Percentiles rank a stretch among this genome's conserved stretches.
Conservation (phyloP, 92 coral and sea anemone genomes). For the Porites evermanni region DNA sequence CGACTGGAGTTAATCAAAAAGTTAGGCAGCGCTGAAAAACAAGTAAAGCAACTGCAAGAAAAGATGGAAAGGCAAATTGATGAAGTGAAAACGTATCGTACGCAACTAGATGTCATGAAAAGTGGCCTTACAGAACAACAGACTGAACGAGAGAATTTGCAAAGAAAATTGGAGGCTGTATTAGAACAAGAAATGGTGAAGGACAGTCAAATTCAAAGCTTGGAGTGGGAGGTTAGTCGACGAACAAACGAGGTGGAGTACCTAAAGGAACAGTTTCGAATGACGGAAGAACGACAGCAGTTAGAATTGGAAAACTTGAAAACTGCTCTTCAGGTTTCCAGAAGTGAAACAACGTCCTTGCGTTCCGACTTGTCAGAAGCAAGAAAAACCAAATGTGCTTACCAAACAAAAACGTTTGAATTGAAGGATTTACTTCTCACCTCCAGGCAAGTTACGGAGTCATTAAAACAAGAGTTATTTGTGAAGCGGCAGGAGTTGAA, state of each 20-base stretch:
- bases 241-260: constrained; percentile 78
- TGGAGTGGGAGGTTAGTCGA: constrained; percentile 81
- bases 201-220: constrained; percentile 60
- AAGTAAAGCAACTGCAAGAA: constrained; percentile 26
- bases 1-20: constrained; percentile 51
- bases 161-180: constrained; percentile 50
- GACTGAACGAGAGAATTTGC: constrained; percentile 45
- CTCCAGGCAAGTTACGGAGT: constrained; percentile 69
- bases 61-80: constrained; percentile 41
- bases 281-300: constrained; percentile 84
- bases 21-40: constrained; percentile 46
- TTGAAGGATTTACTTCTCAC: constrained; percentile 72
- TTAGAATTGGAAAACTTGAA: constrained; percentile 80
- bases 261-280: constrained; percentile 78
- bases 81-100: constrained; percentile 43
- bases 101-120: constrained; percentile 35
- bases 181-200: constrained; percentile 62
- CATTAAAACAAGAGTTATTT: constrained; percentile 72
- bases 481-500: constrained; percentile 66
- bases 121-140: constrained; percentile 52
- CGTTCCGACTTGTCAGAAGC: constrained; percentile 78
- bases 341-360: constrained; percentile 77
- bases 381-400: constrained; percentile 63
- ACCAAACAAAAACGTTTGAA: constrained; percentile 71
- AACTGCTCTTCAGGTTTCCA: constrained; percentile 80